Percentiles rank a stretch among this genome's conserved stretches.
phyloP scores from a whole-genome alignment of 2,888 invertebrate species.

The Schizaphis graminum region DNA sequence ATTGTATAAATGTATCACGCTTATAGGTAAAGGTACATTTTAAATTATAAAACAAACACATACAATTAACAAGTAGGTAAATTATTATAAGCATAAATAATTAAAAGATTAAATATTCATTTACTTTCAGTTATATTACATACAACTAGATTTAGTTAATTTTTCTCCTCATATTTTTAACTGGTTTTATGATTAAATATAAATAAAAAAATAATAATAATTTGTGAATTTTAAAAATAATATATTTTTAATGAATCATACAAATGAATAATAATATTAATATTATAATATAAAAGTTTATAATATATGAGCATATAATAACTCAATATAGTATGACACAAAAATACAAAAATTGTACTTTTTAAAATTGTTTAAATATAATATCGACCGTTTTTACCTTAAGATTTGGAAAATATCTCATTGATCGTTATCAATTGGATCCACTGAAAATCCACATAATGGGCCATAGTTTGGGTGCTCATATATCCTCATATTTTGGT shows the following conservation, averaged over 20 bases:
- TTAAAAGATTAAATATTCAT: neutral
- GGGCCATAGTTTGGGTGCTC: slow-evolving; percentile 78
- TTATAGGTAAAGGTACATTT: neutral
- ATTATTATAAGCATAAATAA: neutral
- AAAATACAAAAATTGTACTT: neutral
- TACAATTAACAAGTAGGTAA: neutral
- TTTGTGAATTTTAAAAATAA: neutral
- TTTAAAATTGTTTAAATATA: neutral
- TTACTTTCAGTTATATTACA: neutral
- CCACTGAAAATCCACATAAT: slow-evolving; percentile 74
- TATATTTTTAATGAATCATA: neutral
- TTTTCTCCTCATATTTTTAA: neutral
- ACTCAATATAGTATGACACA: neutral
- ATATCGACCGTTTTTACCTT: slow-evolving; percentile 23
- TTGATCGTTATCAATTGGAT: slow-evolving; percentile 71
- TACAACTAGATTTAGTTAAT: neutral
- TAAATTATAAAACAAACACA: neutral
- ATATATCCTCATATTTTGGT: slow-evolving; percentile 75
- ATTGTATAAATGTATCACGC: neutral
- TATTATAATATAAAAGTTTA: no score
- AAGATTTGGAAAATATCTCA: slow-evolving; percentile 74
- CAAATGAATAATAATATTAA: neutral
- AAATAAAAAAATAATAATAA: neutral
- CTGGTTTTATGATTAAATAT: neutral
- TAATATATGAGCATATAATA: neutral